Conservation (phyloP, 1,140 invertebrate species). For the Drosophila nebulosa region DNA sequence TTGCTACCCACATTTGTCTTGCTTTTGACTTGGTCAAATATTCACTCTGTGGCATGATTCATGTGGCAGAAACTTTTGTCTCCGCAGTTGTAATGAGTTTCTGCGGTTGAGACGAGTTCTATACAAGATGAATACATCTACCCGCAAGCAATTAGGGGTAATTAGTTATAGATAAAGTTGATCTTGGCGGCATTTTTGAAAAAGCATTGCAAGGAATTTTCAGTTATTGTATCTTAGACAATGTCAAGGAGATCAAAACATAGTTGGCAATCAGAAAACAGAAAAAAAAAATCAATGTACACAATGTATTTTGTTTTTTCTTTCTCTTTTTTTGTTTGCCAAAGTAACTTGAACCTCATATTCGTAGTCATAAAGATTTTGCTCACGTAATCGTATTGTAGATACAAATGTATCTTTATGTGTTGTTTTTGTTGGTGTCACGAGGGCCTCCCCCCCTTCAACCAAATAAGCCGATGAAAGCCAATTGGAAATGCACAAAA, state of each 20-base stretch:
- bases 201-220: slow-evolving; percentile 21
- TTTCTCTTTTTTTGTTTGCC: slow-evolving; percentile 10
- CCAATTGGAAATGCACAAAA: slow-evolving; percentile 59
- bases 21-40: slow-evolving; percentile 16
- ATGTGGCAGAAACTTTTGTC: slow-evolving; percentile 62
- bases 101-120: slow-evolving; percentile 50
- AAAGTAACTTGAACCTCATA: slow-evolving; percentile 10
- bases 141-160: slow-evolving; percentile 16
- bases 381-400: slow-evolving; percentile 41
- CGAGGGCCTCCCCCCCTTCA: slow-evolving; percentile 17
- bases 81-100: slow-evolving; percentile 70
- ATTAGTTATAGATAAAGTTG: slow-evolving; percentile 20
- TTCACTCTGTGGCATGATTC: slow-evolving; percentile 44
- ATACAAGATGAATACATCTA: slow-evolving; percentile 31
- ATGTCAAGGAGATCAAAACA: slow-evolving; percentile 31
- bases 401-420: slow-evolving; percentile 37
- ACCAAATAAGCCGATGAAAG: slow-evolving; percentile 47
- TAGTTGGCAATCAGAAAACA: background rate
- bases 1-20: slow-evolving; percentile 12
- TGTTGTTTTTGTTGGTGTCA: slow-evolving; percentile 19
- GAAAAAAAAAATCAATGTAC: slow-evolving; percentile 15
- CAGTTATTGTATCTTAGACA: slow-evolving; percentile 1
- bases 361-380: slow-evolving; percentile 38
- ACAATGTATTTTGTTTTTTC: slow-evolving; percentile 2
- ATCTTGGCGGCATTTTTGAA: slow-evolving; percentile 34